Evolutionary conservation across 1,140 invertebrate genomes (phyloP).

Genomic region (Plectrocnemia conspersa): DNA sequence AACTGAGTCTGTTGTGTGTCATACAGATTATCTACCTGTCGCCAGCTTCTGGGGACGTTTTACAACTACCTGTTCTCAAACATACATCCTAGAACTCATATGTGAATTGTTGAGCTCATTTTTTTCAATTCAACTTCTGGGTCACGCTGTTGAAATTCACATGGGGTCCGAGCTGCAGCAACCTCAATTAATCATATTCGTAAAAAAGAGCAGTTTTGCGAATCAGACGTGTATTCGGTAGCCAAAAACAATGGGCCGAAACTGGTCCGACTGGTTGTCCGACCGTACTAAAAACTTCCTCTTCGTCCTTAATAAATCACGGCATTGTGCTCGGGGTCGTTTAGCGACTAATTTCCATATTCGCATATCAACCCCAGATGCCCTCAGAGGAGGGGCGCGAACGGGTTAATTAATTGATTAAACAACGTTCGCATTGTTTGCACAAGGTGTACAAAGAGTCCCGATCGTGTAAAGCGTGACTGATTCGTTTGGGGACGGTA

Average conservation of each 20-base stretch:
- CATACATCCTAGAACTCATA: too few relatives aligned
- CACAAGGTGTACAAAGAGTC: slow-evolving; percentile 11
- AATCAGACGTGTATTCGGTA: not conserved
- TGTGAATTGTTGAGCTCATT: too few relatives aligned
- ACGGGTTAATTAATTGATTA: slow-evolving; percentile 35
- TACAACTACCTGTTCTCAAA: too few relatives aligned
- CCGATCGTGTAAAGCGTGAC: slow-evolving; percentile 21
- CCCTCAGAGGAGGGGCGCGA: slow-evolving; percentile 9
- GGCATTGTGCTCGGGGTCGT: slow-evolving; percentile 25
- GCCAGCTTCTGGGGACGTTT: too few relatives aligned
- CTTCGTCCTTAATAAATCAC: slow-evolving; percentile 31
- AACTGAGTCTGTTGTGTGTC: too few relatives aligned
- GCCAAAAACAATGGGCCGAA: not conserved
- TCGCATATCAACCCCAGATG: slow-evolving; percentile 18
- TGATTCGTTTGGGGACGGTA: not conserved
- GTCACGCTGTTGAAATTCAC: too few relatives aligned
- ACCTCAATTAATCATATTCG: not conserved
- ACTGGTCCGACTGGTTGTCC: too few relatives aligned
- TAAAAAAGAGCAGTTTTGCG: not conserved
- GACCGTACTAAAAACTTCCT: too few relatives aligned
- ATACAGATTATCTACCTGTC: too few relatives aligned
- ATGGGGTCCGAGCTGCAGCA: not conserved
- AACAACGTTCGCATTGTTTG: slow-evolving; percentile 24
- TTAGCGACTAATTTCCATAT: slow-evolving; percentile 29
- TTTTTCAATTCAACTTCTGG: too few relatives aligned